Conservation (phyloP, 2,113 vertebrate genomes). For the Argyrosomus japonicus region DNA sequence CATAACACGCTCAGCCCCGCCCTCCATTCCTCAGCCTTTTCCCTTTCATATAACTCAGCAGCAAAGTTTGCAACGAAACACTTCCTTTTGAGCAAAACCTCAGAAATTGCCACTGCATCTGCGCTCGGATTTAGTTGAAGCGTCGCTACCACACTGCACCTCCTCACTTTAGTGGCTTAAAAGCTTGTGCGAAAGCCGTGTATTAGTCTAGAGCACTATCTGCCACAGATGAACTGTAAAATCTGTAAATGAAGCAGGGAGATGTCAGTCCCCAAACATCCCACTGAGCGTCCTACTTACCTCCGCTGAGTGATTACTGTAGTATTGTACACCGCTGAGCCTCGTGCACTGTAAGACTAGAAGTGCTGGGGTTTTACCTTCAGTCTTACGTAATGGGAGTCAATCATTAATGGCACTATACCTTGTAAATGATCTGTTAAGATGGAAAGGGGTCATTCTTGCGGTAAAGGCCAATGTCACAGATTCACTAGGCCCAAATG, state of each 20-base stretch:
- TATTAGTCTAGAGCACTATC: not conserved
- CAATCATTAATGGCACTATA: constrained; percentile 74
- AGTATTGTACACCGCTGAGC: constrained; percentile 28
- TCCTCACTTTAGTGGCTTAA: constrained; percentile 9
- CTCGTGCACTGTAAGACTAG: constrained; percentile 60
- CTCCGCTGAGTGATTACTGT: constrained; percentile 53
- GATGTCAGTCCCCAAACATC: constrained; percentile 32
- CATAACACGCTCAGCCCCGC: constrained; percentile 27
- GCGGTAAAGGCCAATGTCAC: not conserved
- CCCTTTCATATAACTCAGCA: constrained; percentile 21
- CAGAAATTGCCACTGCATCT: not conserved
- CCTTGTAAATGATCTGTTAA: constrained; percentile 67
- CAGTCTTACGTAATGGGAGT: constrained; percentile 65
- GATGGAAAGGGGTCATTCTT: constrained; percentile 48
- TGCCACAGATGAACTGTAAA: constrained; percentile 1
- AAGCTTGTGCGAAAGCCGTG: not conserved
- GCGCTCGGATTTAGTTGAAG: not conserved
- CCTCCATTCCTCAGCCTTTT: constrained; percentile 6
- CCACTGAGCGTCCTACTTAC: constrained; percentile 52
- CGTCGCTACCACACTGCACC: not conserved
- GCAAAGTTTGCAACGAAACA: constrained; percentile 32
- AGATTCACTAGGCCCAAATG: constrained; percentile 37
- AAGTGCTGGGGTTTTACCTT: constrained; percentile 41
- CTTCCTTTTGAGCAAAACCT: constrained; percentile 47
- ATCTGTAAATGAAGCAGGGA: constrained; percentile 36